Evolutionary conservation across 2,797 vertebrate species (phyloP), one percentile per base, ranked within the genome.

Genomic region (Semaprochilodus insignis): DNA sequence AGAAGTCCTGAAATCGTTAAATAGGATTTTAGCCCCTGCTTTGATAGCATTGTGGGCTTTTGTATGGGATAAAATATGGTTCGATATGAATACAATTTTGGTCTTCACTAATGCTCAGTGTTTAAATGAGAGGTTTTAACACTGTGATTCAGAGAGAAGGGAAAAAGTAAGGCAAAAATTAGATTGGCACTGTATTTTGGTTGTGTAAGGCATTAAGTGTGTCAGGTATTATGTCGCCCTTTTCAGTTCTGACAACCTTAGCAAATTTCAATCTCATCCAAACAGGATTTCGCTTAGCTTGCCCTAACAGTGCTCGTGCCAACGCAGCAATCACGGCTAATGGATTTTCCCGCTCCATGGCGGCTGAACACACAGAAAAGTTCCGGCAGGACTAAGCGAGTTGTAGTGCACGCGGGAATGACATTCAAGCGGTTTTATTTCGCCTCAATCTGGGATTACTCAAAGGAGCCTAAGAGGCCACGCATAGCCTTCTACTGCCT

Each of bases 271-370:
- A 40, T 83, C 83, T 85, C 88, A 89, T 86, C 85, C 79, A 87
- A 82, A 88, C 87, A 90, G 72, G 87, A 92, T 92, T 94, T 91
- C 90, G 90, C 90, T 92, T 92, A 89, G 91, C 88, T 92, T 85
- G 87, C 88, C 85, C 84, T 89, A 91, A 93, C 87, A 63, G 91
- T 90, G 88, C 83, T 87, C 89, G 89, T 91, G 91, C 92, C 91
- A 91, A 90, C 90, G 86, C 90, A 89, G 92, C 91, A 93, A 91
- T 92, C 91, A 88, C 85, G 87, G 87, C 88, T 93, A 94, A 94
- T 93, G 93, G 92, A 90, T 94, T 94, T 91, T 86, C 81, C 89
- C 88, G 85, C 85, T 85, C 75, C 54, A 31, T 92, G 90, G 91
- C 88, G 92, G 92, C 92, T 92, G 92, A 94, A 92, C 87, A 90